Evolutionary conservation across 2,797 vertebrate genomes (phyloP), one percentile per base, ranked within the genome.

Genomic region (Agapornis canus): DNA sequence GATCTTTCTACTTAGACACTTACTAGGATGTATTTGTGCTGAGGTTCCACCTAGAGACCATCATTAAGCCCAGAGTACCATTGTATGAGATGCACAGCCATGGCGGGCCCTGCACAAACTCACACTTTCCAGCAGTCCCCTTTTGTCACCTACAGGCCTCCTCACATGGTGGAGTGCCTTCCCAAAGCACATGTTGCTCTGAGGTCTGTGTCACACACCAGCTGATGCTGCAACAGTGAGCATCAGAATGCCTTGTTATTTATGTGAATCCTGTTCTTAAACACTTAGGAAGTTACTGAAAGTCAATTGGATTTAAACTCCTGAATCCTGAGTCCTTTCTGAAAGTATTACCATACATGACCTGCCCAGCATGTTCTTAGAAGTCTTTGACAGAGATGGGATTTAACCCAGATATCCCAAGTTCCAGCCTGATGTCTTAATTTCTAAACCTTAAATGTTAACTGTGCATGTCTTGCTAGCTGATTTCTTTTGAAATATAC

Each of bases 331-430:
- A 90, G 63, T 86, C 77, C 80, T 60, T 93, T 95, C 80, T 76
- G 22, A 90, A 92, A 83, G 70, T 52, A 86, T 66, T 86, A 78
- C 88, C 87, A 83, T 93, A 86, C 51, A 47, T 0, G 9, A 95
- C 66, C 88, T 82, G 61, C 59, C 82, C 52, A 83, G 82, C 32
- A 79, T 77, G 70, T 70, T 95, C 66, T 60, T 63, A 86, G 47
- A 69, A 88, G 51, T 61, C 91, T 90, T 49, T 90, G 72, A 88
- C 77, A 95, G 82, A 86, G 64, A 32, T 73, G 48, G 80, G 73
- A 84, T 94, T 96, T 91, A 93, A 95, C 66, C 63, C 73, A 90
- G n/a, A 84, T 63, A 83, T 72, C 66, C 90, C 68, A 78, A 72
- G 5, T 92, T 94, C 77, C 49, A 90, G 82, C 20, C 66, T 60